These are phyloP conservation scores for Passer montanus DNA, from an alignment of 2,113 vertebrate species.

Conservation along the genomic window DNA sequence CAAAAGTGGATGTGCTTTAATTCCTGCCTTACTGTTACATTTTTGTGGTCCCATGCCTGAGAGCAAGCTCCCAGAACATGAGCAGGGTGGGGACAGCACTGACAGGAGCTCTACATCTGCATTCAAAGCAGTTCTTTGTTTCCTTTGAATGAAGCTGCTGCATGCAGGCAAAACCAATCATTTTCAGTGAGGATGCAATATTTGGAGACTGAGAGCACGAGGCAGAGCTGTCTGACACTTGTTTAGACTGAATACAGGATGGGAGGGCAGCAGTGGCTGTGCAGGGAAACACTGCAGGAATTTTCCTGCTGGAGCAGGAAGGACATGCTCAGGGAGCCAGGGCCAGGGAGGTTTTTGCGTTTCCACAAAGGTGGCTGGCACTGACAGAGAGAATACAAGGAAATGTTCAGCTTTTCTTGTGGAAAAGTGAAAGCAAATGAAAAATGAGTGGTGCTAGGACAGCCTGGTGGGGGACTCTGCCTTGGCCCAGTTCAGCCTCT, in stretches of 20 bases:
- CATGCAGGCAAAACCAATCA: neutral
- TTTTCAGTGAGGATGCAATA: neutral
- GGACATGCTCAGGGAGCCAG: accelerated
- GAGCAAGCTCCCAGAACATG: neutral
- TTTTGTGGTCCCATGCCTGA: neutral
- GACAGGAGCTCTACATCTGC: accelerated
- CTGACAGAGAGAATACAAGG: neutral
- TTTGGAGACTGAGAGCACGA: neutral
- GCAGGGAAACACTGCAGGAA: neutral
- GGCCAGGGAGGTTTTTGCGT: neutral
- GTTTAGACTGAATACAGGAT: neutral
- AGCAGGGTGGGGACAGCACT: neutral
- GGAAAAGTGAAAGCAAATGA: neutral
- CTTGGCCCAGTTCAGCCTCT: neutral
- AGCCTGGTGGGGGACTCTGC: neutral
- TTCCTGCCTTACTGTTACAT: neutral
- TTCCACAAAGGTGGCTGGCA: neutral
- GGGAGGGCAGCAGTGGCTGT: neutral
- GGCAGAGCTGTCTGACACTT: neutral
- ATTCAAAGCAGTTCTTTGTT: neutral
- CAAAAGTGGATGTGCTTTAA: neutral
- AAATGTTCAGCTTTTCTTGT: neutral
- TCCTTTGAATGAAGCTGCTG: neutral
- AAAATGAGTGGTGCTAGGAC: neutral
- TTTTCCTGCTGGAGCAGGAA: neutral